Conservation (phyloP, 2,113 vertebrate species). For the Zootoca vivipara region DNA sequence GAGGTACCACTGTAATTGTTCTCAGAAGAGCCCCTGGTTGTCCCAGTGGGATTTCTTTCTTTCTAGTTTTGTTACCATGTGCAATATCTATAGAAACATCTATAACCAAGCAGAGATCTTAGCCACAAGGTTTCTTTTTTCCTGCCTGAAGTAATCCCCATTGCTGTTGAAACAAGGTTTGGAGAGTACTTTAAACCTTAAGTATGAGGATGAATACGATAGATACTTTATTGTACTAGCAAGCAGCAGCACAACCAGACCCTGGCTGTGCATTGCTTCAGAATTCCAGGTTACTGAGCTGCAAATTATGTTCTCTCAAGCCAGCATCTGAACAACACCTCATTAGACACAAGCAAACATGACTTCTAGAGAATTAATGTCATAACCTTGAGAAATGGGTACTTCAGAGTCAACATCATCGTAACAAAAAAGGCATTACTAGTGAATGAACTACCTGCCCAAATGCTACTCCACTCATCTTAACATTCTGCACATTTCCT, state of each 20-base stretch:
- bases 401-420: background rate
- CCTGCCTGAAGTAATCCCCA: background rate
- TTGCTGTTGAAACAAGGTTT: conserved; percentile 18
- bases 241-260: background rate
- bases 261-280: background rate
- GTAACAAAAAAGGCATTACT: background rate
- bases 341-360: conserved; percentile 10
- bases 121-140: background rate
- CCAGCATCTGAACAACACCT: background rate
- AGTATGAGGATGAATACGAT: conserved; percentile 18
- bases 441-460: background rate
- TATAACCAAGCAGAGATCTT: background rate
- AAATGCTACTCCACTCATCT: background rate
- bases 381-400: conserved; percentile 12
- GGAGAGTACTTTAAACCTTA: background rate
- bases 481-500: background rate
- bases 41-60: background rate
- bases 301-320: conserved; percentile 4
- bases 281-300: conserved; percentile 2
- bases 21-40: background rate
- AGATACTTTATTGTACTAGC: no score
- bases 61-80: background rate
- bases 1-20: no score
- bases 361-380: background rate
- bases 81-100: background rate